These are phyloP conservation scores for Patella caerulea DNA, from an alignment of 2,888 invertebrate genomes.

Conservation along the genomic window DNA sequence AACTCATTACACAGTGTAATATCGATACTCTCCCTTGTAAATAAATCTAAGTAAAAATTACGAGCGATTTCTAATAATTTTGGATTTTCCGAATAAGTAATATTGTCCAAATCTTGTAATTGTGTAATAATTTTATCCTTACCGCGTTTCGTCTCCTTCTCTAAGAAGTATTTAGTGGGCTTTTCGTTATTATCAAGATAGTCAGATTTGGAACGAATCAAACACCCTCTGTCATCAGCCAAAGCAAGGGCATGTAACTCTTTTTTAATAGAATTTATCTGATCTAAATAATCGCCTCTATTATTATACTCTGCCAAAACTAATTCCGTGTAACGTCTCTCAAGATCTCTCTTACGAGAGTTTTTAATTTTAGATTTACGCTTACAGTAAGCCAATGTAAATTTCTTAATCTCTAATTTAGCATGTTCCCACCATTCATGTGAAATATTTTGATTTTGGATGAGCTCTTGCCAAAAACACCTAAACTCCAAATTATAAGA, in stretches of 20 bases:
- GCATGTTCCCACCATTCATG: background rate
- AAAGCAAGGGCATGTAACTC: background rate
- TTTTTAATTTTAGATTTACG: background rate
- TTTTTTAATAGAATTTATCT: background rate
- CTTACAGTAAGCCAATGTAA: background rate
- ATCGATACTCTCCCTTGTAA: slow-evolving; percentile 21
- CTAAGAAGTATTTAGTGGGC: slow-evolving; percentile 19
- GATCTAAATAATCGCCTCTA: slow-evolving; percentile 14
- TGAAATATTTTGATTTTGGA: background rate
- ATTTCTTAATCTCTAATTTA: slow-evolving; percentile 1
- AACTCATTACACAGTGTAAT: slow-evolving; percentile 12
- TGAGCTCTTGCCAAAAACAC: background rate
- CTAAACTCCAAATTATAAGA: background rate
- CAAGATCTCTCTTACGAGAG: background rate
- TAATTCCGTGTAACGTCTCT: background rate
- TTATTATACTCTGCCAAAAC: slow-evolving; percentile 10
- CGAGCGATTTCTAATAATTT: slow-evolving; percentile 13
- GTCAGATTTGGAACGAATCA: slow-evolving; percentile 6
- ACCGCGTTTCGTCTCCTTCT: slow-evolving; percentile 14
- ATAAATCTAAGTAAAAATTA: slow-evolving; percentile 18
- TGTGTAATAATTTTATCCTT: slow-evolving; percentile 18
- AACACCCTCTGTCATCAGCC: background rate
- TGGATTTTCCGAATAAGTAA: background rate
- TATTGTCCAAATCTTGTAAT: slow-evolving; percentile 9
- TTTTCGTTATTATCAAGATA: slow-evolving; percentile 8